Evolutionary conservation across 2,888 invertebrate species (phyloP), one percentile per base, ranked within the genome.

Genomic region (Tetrapedia diversipes): DNA sequence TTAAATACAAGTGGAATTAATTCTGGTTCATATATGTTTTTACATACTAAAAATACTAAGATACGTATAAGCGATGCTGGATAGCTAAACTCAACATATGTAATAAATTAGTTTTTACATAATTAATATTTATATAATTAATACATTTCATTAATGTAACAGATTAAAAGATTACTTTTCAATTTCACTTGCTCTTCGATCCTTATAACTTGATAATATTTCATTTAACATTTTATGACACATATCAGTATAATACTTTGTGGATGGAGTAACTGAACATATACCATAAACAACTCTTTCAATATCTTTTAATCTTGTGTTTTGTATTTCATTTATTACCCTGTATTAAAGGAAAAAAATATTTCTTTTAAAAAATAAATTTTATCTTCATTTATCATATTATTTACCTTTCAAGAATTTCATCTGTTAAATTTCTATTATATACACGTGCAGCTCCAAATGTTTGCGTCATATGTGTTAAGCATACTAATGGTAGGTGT

Each of bases 271-370:
- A 80, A 95, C 95, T 87, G 94, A 93, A 2, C 94, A 93, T 86
- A 94, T 93, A 0, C 93, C 93, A 75, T 95, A 92, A 3, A 94
- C 91, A 10, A 96, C 90, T 83, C 96, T 93, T 91, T 97, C 97
- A 37, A 97, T 92, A 88, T 97, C 97, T 91, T 97, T 97, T 0
- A 96, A 57, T 77, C 96, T 93, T 0, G 93, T 90, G 4, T 87
- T 60, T 2, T 92, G 78, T 0, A 95, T 87, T 34, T 94, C 91
- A 2, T 90, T 83, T 10, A 92, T 89, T 24, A 95, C 92, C 75
- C 93, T 91, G 27, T 10, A 73, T 54, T 1, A 49, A n/a, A 60
- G 27, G 6, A 10, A 43, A 24, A 2, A 7, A 47, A 34, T 43
- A 59, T 0, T 19, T 29, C 39, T 27, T 16, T 37, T 24, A n/a